A percentile compares a stretch with the other conserved stretches of the same genome.
Evolutionary conservation across 1,140 invertebrate species (phyloP).

Genomic region (Metopolophium dirhodum): DNA sequence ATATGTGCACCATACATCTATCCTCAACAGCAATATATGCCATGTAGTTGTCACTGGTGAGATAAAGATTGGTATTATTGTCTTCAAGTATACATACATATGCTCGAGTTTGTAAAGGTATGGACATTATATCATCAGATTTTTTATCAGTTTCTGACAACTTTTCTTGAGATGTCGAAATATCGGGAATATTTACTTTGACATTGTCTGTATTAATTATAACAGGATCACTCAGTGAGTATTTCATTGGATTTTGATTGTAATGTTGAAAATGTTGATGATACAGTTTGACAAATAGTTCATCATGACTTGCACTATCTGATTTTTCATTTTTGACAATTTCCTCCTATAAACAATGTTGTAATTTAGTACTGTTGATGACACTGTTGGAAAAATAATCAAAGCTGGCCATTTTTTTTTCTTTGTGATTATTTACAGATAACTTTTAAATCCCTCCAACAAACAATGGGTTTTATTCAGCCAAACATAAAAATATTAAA

Average conservation of each 20-base stretch:
- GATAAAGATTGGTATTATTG: slow-evolving; percentile 6
- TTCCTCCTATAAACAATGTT: background rate
- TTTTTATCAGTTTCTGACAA: too few species aligned
- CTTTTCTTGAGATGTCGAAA: background rate
- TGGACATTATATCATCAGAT: background rate
- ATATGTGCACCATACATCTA: slow-evolving; percentile 51
- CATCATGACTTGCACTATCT: background rate
- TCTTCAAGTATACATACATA: slow-evolving; percentile 22
- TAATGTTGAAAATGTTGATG: slow-evolving; percentile 43
- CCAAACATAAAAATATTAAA: too few species aligned
- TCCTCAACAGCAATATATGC: slow-evolving; percentile 48
- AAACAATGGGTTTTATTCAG: too few species aligned
- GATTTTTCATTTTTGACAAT: background rate
- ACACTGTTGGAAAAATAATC: background rate
- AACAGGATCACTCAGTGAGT: background rate
- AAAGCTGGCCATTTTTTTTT: too few species aligned
- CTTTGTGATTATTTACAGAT: too few species aligned
- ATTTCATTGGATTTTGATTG: slow-evolving; percentile 48
- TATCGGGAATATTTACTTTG: too few species aligned
- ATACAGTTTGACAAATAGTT: slow-evolving; percentile 35
- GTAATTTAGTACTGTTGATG: background rate
- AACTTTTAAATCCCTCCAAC: too few species aligned
- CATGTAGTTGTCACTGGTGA: slow-evolving; percentile 44
- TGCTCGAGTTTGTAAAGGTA: slow-evolving; percentile 39
- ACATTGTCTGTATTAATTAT: background rate